Conservation (phyloP, 2,888 invertebrate species). For the Adelognathus sp. region DNA sequence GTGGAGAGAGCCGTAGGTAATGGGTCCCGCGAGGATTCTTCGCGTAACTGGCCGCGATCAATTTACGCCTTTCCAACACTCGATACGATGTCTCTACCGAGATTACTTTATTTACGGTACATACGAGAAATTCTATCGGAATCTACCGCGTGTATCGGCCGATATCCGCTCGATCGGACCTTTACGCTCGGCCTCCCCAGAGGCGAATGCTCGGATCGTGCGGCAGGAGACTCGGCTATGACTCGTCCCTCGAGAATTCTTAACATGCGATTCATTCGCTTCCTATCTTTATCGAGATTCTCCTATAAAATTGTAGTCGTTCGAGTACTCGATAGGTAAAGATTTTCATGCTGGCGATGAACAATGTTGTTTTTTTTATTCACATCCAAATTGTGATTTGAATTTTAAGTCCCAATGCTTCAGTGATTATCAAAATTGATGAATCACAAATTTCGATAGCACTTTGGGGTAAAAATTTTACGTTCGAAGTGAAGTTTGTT, state of each 20-base stretch:
- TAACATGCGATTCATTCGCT: not conserved
- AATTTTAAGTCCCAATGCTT: not conserved
- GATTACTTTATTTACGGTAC: not conserved
- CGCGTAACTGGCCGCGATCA: not conserved
- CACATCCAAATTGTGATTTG: not conserved
- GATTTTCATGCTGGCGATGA: not conserved
- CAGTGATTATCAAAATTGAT: not conserved
- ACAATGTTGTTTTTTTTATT: not conserved
- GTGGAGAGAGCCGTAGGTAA: no score
- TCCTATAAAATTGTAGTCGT: conserved; percentile 5
- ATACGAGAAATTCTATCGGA: conserved; percentile 24
- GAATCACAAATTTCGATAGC: no score
- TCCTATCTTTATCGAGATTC: conserved; percentile 35
- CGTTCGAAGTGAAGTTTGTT: no score
- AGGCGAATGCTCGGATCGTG: conserved; percentile 31
- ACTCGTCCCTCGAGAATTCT: conserved; percentile 58
- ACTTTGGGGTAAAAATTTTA: no score
- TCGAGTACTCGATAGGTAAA: not conserved
- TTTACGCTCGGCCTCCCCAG: conserved; percentile 20
- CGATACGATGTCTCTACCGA: conserved; percentile 35
- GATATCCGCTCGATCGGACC: conserved; percentile 16
- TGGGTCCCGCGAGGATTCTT: conserved; percentile 29
- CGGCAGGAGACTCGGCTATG: conserved; percentile 6
- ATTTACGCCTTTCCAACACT: conserved; percentile 5
- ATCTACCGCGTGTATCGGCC: not conserved